Base-by-base conservation (phyloP, 2,113 vertebrate species). In the Apodemus speciosus region DNA sequence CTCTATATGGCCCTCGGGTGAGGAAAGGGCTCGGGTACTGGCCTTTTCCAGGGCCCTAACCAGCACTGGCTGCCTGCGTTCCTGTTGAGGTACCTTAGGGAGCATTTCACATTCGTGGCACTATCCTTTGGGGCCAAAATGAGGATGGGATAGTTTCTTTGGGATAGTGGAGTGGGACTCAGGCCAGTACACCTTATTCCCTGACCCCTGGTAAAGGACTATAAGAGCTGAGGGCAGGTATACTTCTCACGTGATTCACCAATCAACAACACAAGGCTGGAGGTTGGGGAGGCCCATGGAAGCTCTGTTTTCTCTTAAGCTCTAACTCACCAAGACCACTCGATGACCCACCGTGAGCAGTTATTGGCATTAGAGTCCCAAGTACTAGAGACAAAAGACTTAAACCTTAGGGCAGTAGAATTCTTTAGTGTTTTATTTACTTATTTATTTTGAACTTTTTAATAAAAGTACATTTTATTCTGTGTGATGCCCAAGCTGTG, bases 271-370 rank as follows among this genome's bases (percentile, higher is more conserved):
- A 23, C 35, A 6, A 7, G 30, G 38, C 16, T n/a, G 3, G 14
- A 25, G n/a, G 23, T 56, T 38, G 25, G 23, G 51, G 58, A 64
- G 72, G 8, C 60, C 51, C 43, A 21, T 16, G 46, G n/a, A 49
- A 14, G 43, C 15, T 79, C 66, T 84, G 13, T 79, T 75, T 43
- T 93, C 49, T 90, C 76, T 84, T 25, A 35, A 40, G 71, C 23
- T 69, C 35, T 88, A 9, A 14, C 56, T 68, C 93, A 89, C 77
- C 85, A 51, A 92, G 66, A 71, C 71, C 46, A 91, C 93, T 91
- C 94, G 86, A 76, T 95, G 89, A 71, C 40, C 49, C 84, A 93
- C 87, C 86, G 93, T 94, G 46, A 96, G 92, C 88, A 92, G 92
- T 93, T 94, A 96, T 72, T 93, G 73, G 88, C 51, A 87, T 85